Base-by-base conservation (phyloP, 2,113 vertebrate genomes). In the Asarcornis scutulata region DNA sequence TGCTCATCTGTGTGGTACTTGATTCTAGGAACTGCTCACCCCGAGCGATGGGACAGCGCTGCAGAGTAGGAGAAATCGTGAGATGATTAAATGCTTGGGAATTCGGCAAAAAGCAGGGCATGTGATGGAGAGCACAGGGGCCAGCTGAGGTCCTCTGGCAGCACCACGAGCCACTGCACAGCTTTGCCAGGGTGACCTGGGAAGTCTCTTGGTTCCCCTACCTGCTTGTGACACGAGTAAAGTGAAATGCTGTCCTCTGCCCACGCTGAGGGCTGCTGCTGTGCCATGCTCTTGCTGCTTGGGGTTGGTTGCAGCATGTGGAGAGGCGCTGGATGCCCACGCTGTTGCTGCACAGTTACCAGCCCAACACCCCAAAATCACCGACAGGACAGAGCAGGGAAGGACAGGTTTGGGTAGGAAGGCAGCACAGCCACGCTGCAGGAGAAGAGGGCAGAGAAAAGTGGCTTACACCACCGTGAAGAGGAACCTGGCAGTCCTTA, bases 341-440 rank as follows among this genome's bases (percentile, higher is more conserved):
- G 22, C n/a, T 27, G 1, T 85, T 0, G 0, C 26, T 48, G 34
- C 31, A 63, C 4, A 25, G 32, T 13, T 56, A 60, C 46, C 52
- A 48, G 6, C 16, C 29, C 0, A 2, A 32, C 23, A 9, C 15
- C 36, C 0, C 0, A 13, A 80, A 46, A 67, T 15, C 32, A 13
- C 0, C 0, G 8, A 3, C 31, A 26, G 52, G 42, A 44, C 32
- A 16, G 55, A 32, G 6, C 25, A 5, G 20, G 16, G 64, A 55
- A 58, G 46, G 31, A 11, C 58, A n/a, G 18, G 40, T 44, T 53
- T n/a, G 68, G 38, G 23, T 1, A 48, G 56, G 68, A 84, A 76
- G 79, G 62, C 14, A 2, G 0, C 5, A 52, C 71, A 84, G 40
- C 62, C 3, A 1, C 63, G 29, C 46, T 83, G 46, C 73, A 75